These are phyloP conservation scores for Thripadectes ignobilis DNA, from an alignment of 2,797 vertebrate genomes.

Conservation along the genomic window DNA sequence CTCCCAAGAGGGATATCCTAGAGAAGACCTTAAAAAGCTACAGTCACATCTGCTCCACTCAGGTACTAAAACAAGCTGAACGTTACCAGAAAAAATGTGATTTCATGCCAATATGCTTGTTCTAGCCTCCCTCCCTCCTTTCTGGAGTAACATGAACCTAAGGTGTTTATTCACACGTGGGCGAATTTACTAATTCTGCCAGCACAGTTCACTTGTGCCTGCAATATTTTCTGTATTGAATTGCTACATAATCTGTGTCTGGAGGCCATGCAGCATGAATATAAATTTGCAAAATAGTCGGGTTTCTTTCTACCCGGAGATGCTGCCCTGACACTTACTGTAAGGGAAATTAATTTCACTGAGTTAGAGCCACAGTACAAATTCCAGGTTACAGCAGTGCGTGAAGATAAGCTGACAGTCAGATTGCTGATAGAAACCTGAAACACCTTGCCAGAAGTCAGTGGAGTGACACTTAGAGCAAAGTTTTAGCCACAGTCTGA, in stretches of 20 bases:
- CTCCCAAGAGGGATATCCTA: not conserved
- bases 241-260: not conserved
- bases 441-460: not conserved
- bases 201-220: not conserved
- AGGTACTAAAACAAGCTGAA: not conserved
- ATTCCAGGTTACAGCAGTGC: conserved; percentile 6
- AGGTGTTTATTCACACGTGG: not conserved
- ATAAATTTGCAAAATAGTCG: not conserved
- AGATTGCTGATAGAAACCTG: not conserved
- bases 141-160: not conserved
- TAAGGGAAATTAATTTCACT: not conserved
- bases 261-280: not conserved
- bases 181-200: conserved; percentile 1
- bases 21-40: not conserved
- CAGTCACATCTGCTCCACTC: not conserved
- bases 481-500: not conserved
- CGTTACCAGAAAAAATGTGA: not conserved
- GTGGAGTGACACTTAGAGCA: not conserved
- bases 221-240: not conserved
- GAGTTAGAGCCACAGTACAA: conserved; percentile 42
- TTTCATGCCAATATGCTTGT: not conserved
- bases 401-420: not conserved
- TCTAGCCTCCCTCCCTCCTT: not conserved
- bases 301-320: not conserved
- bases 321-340: not conserved